Base-by-base conservation (phyloP, 2,888 invertebrate genomes). In the Fabriciana adippe region DNA sequence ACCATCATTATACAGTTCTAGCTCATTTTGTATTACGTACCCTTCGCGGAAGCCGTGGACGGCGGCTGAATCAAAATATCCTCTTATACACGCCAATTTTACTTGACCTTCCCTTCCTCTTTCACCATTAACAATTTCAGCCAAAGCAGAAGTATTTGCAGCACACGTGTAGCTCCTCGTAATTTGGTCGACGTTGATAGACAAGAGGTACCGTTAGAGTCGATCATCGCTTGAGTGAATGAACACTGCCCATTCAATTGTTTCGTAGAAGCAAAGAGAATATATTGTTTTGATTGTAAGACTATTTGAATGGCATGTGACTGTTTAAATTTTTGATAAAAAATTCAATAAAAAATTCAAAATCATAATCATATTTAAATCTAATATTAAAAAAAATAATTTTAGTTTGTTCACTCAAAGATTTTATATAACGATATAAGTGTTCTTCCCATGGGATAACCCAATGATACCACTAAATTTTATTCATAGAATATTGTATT, bases 61-160 rank as follows among this genome's bases (percentile, higher is more conserved):
- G 88, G 84, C 83, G 81, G 80, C 76, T 86, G 91, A 88, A 91
- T 91, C 83, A 84, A 87, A 90, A 91, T 88, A 88, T 84, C 83
- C 83, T 89, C 88, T 85, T 84, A 82, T 79, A 75, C 45, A 35
- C 41, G 66, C 77, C 77, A 73, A 6, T 31, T 31, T 26, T 51
- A 15, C 13, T 26, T 56, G 73, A 64, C 57, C 74, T 55, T 8
- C 66, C 68, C 48, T 53, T 26, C 71, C 69, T 70, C 66, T 60
- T 67, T 63, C 55, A 21, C 61, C 64, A 64, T 73, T 70, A 68
- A 73, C 35, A 26, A 48, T 8, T 6, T 11, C 6, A 62, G 55
- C 41, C 35, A 66, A 48, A 54, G 55, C 55, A 66, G 66, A 71
- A 70, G 41, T 45, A 14, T 48, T 64, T 55, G 45, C 41, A 57